phyloP scores from a whole-genome alignment of 2,797 vertebrate genomes.

The Syndactyla subalaris region DNA sequence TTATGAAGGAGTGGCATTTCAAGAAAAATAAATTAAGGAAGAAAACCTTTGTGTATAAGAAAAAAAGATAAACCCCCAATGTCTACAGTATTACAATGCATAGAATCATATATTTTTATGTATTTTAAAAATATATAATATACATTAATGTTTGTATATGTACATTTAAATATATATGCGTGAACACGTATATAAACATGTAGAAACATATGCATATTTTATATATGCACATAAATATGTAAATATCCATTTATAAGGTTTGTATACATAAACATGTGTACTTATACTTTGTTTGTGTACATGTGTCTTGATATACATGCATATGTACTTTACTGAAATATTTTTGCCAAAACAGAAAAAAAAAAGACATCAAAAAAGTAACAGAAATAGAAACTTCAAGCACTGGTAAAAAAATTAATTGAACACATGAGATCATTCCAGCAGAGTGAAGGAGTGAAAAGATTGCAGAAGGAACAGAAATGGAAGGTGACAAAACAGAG shows the following conservation, averaged over 20 bases:
- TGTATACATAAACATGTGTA: no score
- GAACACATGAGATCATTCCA: accelerated
- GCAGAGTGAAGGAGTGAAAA: not conserved
- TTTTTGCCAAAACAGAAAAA: not conserved
- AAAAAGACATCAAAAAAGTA: not conserved
- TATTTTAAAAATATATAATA: not conserved
- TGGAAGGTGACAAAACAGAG: not conserved
- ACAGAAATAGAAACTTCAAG: not conserved
- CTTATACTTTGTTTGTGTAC: not conserved
- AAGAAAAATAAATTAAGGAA: not conserved
- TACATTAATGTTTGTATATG: not conserved
- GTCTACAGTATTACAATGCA: not conserved
- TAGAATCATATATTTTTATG: not conserved
- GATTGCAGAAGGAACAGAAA: not conserved
- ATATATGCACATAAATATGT: not conserved
- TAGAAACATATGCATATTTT: not conserved
- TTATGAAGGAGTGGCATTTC: not conserved
- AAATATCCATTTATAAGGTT: not conserved
- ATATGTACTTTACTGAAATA: not conserved
- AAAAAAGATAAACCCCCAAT: not conserved
- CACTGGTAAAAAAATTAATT: not conserved
- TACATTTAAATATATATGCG: not conserved
- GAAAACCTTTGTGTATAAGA: not conserved
- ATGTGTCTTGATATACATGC: not conserved
- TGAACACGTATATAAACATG: not conserved